A percentile compares a stretch with the other conserved stretches of the same genome.
Evolutionary conservation across 2,113 vertebrate species (phyloP).

Genomic region (Balaeniceps rex): DNA sequence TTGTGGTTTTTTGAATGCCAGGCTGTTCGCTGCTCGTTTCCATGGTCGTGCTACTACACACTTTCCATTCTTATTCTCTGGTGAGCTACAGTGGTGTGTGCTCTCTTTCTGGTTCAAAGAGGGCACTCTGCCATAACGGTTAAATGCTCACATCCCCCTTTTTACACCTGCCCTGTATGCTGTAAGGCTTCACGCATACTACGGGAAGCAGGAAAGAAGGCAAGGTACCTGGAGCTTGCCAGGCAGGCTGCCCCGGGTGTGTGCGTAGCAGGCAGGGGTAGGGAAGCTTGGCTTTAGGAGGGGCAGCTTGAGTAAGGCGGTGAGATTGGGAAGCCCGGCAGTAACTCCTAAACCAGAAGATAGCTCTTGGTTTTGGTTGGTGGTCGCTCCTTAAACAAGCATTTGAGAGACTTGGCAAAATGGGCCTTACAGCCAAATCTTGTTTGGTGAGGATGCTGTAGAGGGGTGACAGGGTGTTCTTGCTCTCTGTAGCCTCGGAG

Average conservation of each 20-base stretch:
- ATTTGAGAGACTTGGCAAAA: background rate
- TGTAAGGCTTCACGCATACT: background rate
- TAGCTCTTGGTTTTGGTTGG: background rate
- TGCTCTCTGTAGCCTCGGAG: background rate
- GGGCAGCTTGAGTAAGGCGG: background rate
- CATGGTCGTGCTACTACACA: background rate
- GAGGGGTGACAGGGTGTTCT: too few species aligned
- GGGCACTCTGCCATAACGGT: background rate
- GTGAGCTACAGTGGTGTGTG: background rate
- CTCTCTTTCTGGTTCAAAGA: background rate
- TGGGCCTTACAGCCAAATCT: background rate
- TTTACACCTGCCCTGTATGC: background rate
- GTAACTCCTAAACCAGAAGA: background rate
- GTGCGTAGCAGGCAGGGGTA: too few species aligned
- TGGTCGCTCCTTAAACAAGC: background rate
- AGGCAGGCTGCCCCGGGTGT: background rate
- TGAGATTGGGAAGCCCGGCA: background rate
- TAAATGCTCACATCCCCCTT: background rate
- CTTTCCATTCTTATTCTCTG: background rate
- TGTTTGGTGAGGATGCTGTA: background rate
- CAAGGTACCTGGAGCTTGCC: background rate
- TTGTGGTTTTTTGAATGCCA: background rate
- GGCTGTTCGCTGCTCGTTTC: background rate
- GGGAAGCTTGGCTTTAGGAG: background rate
- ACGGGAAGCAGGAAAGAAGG: background rate